Evolutionary conservation across 2,888 invertebrate genomes (phyloP), one percentile per base, ranked within the genome.

Genomic region (Nasonia oneida): DNA sequence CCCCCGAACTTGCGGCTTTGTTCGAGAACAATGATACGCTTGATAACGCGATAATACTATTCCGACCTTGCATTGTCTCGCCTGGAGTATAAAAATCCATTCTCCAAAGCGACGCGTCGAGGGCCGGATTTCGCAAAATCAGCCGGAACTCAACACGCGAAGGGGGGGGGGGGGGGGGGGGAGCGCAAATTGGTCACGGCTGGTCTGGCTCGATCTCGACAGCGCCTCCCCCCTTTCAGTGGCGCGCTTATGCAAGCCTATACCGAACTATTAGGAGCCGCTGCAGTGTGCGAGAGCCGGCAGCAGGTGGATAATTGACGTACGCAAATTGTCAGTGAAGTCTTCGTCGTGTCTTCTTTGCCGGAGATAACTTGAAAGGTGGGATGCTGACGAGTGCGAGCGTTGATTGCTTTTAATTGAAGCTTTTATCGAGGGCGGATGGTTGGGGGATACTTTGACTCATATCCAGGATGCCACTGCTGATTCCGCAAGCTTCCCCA

Each of bases 101-200:
- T 61, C 10, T 61, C 57, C 8, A 23, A 8, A n/a, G 57, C 23
- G 6, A 61, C 23, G 6, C n/a, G n/a, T 61, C 57, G n/a, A 61
- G 57, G 1, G 2, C 23, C n/a, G 14, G 42, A 42, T 73, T 73
- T 73, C 42, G 73, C 73, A 39, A 73, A 42, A 47, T 73, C 73
- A 42, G 29, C 53, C 8, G 23, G 47, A 73, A 42, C 23, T 64
- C 18, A n/a, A 33, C 12, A 23, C 18, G 33, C 23, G 47, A 33
- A 29, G 23, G 50, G 23, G 81, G 86, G 64, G 87, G 78, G 64
- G 87, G 78, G 83, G 23, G 39, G n/a, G 39, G n/a, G 73, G 90
- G 91, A 91, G 92, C 92, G 91, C 92, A 92, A 92, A 93, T 92
- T 92, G 92, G 92, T 92, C 91, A 92, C 91, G 92, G 92, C 90